These are phyloP conservation scores for Macrocentrus cingulum DNA, from an alignment of 1,140 invertebrate genomes.

Conservation along the genomic window DNA sequence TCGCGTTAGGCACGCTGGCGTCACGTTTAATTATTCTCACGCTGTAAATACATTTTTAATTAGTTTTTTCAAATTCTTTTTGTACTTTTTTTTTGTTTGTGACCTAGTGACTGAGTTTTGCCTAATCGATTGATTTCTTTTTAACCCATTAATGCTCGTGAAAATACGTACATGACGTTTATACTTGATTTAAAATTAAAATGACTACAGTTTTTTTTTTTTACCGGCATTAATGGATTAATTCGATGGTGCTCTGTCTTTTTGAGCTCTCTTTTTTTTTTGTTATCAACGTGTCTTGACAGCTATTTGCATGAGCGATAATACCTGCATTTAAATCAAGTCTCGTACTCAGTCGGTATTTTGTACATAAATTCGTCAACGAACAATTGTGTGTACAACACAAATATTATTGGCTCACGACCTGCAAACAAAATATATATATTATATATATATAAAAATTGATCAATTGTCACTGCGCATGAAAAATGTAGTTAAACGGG, in stretches of 20 bases:
- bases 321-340: not conserved
- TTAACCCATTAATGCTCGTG: too few species aligned
- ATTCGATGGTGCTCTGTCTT: not conserved
- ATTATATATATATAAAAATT: too few species aligned
- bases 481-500: not conserved
- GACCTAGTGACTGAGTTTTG: not conserved
- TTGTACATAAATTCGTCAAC: not conserved
- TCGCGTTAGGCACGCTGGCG: conserved; percentile 1
- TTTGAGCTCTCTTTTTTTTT: too few species aligned
- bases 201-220: too few species aligned
- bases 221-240: too few species aligned
- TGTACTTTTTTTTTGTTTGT: too few species aligned
- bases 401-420: not conserved
- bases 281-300: not conserved
- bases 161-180: too few species aligned
- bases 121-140: not conserved
- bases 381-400: not conserved
- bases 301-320: not conserved
- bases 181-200: too few species aligned
- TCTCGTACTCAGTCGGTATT: not conserved
- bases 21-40: conserved; percentile 6
- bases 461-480: too few species aligned
- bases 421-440: not conserved
- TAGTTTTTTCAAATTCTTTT: conserved; percentile 1
- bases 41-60: conserved; percentile 23